Base-by-base conservation (phyloP, 2,797 vertebrate species). In the Chaetophractus vellerosus region DNA sequence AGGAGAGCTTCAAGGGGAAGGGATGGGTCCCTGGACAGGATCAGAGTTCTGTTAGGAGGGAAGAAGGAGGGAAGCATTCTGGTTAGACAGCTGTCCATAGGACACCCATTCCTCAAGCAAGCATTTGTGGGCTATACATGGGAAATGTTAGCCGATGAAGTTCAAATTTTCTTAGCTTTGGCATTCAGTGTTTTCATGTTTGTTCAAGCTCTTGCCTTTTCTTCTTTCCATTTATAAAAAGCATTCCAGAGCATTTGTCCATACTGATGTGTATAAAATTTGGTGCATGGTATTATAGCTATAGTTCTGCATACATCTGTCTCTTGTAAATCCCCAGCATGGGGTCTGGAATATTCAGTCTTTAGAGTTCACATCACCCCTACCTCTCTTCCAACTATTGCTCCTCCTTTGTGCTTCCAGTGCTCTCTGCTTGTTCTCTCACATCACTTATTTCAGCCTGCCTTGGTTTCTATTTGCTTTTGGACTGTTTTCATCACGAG, bases 381-480 rank as follows among this genome's bases (percentile, higher is more conserved):
- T 2, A 7, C 59, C 66, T 71, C 21, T 66, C 24, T 28, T 23
- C 23, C 36, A 0, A 1, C 0, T 0, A 1, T 18, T 36, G 41
- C 45, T 45, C 45, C 45, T 45, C 9, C 7, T 45, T 45, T 45
- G 45, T 71, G n/a, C 12, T 2, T 69, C 52, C 41, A 5, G 6
- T 26, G 79, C 4, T 0, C 59, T 63, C 72, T 33, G 18, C 41
- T 89, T 63, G 7, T 69, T 71, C 57, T 94, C 33, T 11, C 19
- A 1, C 4, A 33, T 57, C 14, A 6, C 31, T 26, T 28, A 2
- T 15, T 55, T 55, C 81, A 63, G 41, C 63, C 84, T 75, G 41
- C 63, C 84, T 75, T 76, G 92, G 33, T 84, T 75, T 76, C 86
- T 50, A 21, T 31, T 79, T 48, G 23, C 81, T 48, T 5, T 69